Evolutionary conservation across 2,113 vertebrate genomes (phyloP).

Genomic region (Macaca fascicularis): T2T-MFA8v1.1 NC_088381.1:5239501-5240000

Average conservation of each 20-base stretch:
- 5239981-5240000: background rate
- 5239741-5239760: background rate
- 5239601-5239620: background rate
- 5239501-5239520: background rate
- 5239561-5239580: background rate
- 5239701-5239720: background rate
- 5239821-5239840: background rate
- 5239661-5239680: background rate
- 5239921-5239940: background rate
- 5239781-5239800: background rate
- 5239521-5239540: background rate
- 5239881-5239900: conserved; percentile 14
- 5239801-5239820: background rate
- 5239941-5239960: conserved; percentile 28
- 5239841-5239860: background rate
- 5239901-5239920: background rate
- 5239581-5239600: background rate
- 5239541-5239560: background rate
- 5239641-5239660: background rate
- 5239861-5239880: background rate
- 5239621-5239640: background rate
- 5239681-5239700: background rate
- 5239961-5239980: background rate
- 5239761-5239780: background rate
- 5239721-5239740: background rate